These are phyloP conservation scores for Meteorus sp. DNA, from an alignment of 1,140 invertebrate genomes.

Conservation along the genomic window DNA sequence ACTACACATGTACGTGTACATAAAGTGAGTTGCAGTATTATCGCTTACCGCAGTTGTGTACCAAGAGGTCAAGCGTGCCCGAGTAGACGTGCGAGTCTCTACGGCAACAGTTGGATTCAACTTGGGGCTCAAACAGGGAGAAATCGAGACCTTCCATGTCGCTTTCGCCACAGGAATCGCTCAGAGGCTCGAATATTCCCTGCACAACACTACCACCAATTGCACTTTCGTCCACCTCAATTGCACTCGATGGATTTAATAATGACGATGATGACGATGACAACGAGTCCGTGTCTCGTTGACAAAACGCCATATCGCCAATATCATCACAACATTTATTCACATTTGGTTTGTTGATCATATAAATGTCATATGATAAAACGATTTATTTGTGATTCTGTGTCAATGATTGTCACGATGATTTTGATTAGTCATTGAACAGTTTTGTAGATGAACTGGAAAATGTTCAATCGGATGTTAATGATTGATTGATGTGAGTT, in stretches of 20 bases:
- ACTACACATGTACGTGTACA: too few species aligned
- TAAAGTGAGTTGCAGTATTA: not conserved
- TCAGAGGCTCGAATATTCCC: slow-evolving; percentile 44
- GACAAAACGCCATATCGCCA: slow-evolving; percentile 6
- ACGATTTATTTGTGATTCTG: too few species aligned
- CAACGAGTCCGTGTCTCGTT: slow-evolving; percentile 4
- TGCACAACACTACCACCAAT: slow-evolving; percentile 21
- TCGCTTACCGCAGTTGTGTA: slow-evolving; percentile 52
- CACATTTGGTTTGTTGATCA: too few species aligned
- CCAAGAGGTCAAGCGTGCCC: slow-evolving; percentile 52
- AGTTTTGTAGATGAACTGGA: too few species aligned
- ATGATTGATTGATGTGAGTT: too few species aligned
- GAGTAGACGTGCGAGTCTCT: slow-evolving; percentile 48
- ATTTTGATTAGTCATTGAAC: too few species aligned
- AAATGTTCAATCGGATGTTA: too few species aligned
- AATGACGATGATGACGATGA: slow-evolving; percentile 1
- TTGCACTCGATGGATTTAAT: not conserved
- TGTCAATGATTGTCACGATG: too few species aligned
- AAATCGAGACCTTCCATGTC: slow-evolving; percentile 72
- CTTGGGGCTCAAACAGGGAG: slow-evolving; percentile 67
- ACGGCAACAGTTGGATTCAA: slow-evolving; percentile 53
- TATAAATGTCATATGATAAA: too few species aligned
- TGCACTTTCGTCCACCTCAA: slow-evolving; percentile 22
- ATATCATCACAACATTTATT: slow-evolving; percentile 10
- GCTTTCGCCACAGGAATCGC: slow-evolving; percentile 59